Evolutionary conservation across 2,797 vertebrate species (phyloP).

Genomic region (Danio choprae): DNA sequence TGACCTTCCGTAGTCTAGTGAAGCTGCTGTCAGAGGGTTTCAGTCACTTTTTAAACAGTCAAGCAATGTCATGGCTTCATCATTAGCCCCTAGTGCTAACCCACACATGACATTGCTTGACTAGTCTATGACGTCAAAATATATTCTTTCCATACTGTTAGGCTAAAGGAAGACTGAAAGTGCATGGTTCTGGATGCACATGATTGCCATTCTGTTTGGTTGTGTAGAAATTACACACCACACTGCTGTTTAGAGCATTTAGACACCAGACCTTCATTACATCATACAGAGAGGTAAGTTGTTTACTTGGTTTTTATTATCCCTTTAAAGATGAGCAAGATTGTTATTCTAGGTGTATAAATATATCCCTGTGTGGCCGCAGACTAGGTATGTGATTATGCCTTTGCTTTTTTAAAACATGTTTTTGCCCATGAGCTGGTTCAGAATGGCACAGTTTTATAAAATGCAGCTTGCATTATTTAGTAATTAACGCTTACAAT

Average conservation of each 20-base stretch:
- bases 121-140: no score
- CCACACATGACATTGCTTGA: background rate
- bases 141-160: no score
- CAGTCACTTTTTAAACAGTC: no score
- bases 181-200: background rate
- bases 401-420: background rate
- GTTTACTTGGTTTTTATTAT: background rate
- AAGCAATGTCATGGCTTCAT: no score
- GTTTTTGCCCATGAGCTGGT: slow-evolving; percentile 3
- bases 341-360: background rate
- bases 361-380: background rate
- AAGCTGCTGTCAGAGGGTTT: no score
- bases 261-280: background rate
- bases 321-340: background rate
- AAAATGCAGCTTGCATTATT: slow-evolving; percentile 34
- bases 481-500: background rate
- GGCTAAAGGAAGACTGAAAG: background rate
- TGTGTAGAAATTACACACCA: background rate
- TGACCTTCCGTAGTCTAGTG: no score
- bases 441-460: background rate
- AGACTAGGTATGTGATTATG: background rate
- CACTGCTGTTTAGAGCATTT: background rate
- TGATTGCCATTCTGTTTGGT: background rate
- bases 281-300: background rate
- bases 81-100: no score